These are phyloP conservation scores for Melierax canorus DNA, from an alignment of 2,113 vertebrate genomes.

Conservation along the genomic window DNA sequence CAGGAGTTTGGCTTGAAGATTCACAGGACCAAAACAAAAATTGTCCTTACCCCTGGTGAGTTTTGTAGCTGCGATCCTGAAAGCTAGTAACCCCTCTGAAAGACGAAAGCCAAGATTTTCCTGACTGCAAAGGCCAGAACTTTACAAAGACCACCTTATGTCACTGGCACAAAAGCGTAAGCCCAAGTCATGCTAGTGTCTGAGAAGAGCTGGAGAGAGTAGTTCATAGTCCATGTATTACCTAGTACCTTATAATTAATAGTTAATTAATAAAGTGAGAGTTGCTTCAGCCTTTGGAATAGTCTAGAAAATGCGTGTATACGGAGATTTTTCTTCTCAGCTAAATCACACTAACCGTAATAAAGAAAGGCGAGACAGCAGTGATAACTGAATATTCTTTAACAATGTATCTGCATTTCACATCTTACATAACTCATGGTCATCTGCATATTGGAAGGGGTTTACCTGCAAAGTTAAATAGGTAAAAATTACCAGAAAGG, in stretches of 20 bases:
- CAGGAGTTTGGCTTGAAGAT: too few relatives aligned
- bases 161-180: neutral
- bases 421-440: fast-evolving
- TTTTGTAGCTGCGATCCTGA: neutral
- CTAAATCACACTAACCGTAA: neutral
- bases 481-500: neutral
- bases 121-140: neutral
- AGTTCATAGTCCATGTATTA: neutral
- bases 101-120: neutral
- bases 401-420: too few relatives aligned
- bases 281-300: neutral
- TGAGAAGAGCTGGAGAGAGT: neutral
- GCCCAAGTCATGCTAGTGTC: neutral
- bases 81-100: neutral
- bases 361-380: neutral
- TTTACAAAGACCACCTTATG: neutral
- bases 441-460: too few relatives aligned
- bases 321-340: neutral
- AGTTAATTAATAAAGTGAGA: neutral
- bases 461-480: neutral
- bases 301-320: neutral
- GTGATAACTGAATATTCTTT: fast-evolving
- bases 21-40: neutral
- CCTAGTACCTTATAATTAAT: neutral
- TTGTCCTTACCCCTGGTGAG: neutral